phyloP scores from a whole-genome alignment of 2,797 vertebrate genomes.

The Melanogrammus aeglefinus region DNA sequence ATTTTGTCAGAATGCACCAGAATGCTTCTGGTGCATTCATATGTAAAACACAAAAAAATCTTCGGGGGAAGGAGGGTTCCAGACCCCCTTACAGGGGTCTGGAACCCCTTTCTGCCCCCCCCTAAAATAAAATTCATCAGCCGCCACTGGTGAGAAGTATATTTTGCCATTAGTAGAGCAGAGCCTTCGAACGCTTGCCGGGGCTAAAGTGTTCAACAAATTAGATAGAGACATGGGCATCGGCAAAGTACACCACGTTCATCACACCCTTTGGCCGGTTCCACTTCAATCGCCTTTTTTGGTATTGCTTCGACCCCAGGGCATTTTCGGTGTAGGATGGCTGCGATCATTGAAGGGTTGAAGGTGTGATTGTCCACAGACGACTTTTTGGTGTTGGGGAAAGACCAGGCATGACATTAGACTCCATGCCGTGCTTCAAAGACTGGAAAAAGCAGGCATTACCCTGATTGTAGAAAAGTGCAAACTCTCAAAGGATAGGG shows the following conservation, averaged over 20 bases:
- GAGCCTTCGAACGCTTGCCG: conserved; percentile 3
- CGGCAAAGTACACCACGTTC: neutral
- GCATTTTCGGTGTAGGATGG: conserved; percentile 29
- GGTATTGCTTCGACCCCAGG: conserved; percentile 21
- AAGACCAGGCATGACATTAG: conserved; percentile 4
- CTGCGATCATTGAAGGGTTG: conserved; percentile 12
- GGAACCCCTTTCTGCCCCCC: too few relatives aligned
- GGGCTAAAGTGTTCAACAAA: neutral
- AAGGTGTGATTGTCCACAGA: conserved; percentile 23
- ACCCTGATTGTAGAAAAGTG: neutral
- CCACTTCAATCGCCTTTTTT: conserved; percentile 5
- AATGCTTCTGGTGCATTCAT: too few relatives aligned
- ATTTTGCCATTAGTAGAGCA: neutral
- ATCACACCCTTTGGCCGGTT: neutral
- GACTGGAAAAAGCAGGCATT: neutral
- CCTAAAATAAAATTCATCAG: too few relatives aligned
- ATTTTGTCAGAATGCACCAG: too few relatives aligned
- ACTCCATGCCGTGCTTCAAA: conserved; percentile 11
- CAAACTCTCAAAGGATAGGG: neutral
- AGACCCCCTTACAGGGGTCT: too few relatives aligned
- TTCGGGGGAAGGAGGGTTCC: too few relatives aligned
- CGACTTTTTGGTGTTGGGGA: conserved; percentile 2
- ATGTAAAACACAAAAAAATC: too few relatives aligned
- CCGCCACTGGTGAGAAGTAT: too few relatives aligned
- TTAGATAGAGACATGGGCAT: neutral